Evolutionary conservation across 2,888 invertebrate genomes (phyloP), one percentile per base, ranked within the genome.

Genomic region (Harpagoxenus sublaevis): DNA sequence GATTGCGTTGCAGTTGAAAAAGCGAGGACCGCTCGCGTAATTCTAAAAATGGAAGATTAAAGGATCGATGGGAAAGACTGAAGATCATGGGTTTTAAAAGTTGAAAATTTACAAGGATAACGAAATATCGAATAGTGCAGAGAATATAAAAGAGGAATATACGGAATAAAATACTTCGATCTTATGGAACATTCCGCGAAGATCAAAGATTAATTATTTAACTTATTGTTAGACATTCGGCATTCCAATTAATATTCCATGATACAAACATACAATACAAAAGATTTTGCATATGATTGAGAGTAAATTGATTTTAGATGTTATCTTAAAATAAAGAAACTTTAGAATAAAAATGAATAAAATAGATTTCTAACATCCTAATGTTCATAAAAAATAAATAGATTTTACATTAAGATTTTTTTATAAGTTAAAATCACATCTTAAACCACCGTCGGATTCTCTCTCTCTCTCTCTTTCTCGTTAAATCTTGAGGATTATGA

Each of bases 201-300:
- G 31, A 70, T 48, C 10, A 35, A 71, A 15, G 23, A 35, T 70
- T 71, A 39, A 53, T 53, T 70, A 51, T 31, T 42, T 42, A 70
- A 15, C 10, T 51, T 35, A 0, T 12, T 45, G 3, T 45, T 45
- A 12, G 28, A 35, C 51, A 71, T 73, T 60, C 0, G 4, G 9
- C 23, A 57, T 39, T 6, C 5, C 1, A n/a, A n/a, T n/a, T n/a
- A 71, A 71, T 39, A 55, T 39, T 71, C 0, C 1, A 4, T 23
- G 0, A 53, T 35, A 53, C 15, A 15, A 23, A 55, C 3, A 23
- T 71, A 4, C 15, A 53, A 23, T 53, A 53, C 0, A 71, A 70
- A 31, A 35, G 0, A 39, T 71, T 71, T 71, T 53, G n/a, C n/a
- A n/a, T 3, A n/a, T 23, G 5, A 65, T 23, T 12, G 4, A 23